Evolutionary conservation across 1,140 invertebrate genomes (phyloP), one percentile per base, ranked within the genome.

Genomic region (Neelides sp.): DNA sequence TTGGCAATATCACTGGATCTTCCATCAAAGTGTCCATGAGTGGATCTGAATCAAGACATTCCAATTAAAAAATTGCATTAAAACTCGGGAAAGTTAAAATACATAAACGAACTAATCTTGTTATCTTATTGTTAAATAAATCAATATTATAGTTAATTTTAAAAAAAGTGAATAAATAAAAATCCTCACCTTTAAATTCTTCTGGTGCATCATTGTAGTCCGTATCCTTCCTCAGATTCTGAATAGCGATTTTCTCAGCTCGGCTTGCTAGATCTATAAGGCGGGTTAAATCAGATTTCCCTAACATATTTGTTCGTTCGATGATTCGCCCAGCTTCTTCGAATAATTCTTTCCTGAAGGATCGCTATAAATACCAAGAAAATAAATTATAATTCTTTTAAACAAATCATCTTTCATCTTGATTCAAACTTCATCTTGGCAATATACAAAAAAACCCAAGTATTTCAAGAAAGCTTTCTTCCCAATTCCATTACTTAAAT

Each of bases 11-110:
- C 0, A 98, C 92, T 2, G 94, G 94, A 68, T 98, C 91, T 1
- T 82, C 82, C 93, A 98, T 97, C 17, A 98, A 68, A 0, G 92
- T 97, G 64, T 93, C 89, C 92, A 98, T 96, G 1, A 98, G 69
- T 0, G 93, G 91, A 76, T 97, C 93, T 78, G 53, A 45, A 67
- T 60, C 53, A 35, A 28, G 47, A 44, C 34, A 61, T 8, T 50
- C 30, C 22, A 34, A 46, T 23, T n/a, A 52, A 15, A 20, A 26
- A 34, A 15, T 22, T 47, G 20, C 20, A 40, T 36, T 43, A 2
- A 57, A n/a, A n/a, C n/a, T n/a, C n/a, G n/a, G n/a, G 2, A 19
- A 19, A 7, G 12, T n/a, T 27, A 43, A n/a, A 39, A 48, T 5
- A 8, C 13, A 20, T 13, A 55, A 26, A n/a, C n/a, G n/a, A 4